Base-by-base conservation (phyloP, 2,113 vertebrate genomes). In the Notothenia coriiceps region DNA sequence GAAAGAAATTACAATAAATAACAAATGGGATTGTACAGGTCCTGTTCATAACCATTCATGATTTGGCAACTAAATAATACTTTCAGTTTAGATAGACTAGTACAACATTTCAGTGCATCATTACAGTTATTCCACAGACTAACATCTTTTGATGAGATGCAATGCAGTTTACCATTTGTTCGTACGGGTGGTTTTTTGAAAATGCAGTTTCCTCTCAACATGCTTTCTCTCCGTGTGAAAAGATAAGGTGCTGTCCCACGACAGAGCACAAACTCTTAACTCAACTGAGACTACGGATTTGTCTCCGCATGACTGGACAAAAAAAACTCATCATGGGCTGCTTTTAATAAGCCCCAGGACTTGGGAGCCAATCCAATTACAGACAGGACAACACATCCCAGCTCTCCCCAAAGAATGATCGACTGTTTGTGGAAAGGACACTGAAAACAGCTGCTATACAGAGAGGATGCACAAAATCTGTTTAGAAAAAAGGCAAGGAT, bases 271-370 rank as follows among this genome's bases (percentile, higher is more conserved):
- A 8, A 0, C 55, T 55, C 44, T 29, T 5, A 65, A 50, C 43
- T 69, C 57, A 43, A 12, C 43, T 17, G 4, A 12, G 77, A 64
- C 25, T n/a, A 11, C 10, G 59, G 65, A 57, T 72, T 50, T n/a
- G 3, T 70, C 44, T 71, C 60, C 14, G 6, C 69, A 43, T 25
- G 67, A 75, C 73, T 79, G 70, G 62, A 44, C 68, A 18, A 46
- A 54, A 46, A 54, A 77, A 55, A 64, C 74, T 80, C 74, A 68
- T 78, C 57, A 13, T 9, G 0, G 12, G 47, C n/a, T 54, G 1
- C 62, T 61, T 67, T 14, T 14, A 70, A 51, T 71, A 47, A 88
- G 60, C 13, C 11, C 0, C 7, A 29, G 10, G 69, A 75, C 12
- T 0, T 2, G 1, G 54, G 25, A 60, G 50, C 22, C 18, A 46